Percentiles rank a stretch among this genome's conserved stretches.
Conservation (phyloP, 1,140 invertebrate genomes). For the Meloidogyne floridensis region DNA sequence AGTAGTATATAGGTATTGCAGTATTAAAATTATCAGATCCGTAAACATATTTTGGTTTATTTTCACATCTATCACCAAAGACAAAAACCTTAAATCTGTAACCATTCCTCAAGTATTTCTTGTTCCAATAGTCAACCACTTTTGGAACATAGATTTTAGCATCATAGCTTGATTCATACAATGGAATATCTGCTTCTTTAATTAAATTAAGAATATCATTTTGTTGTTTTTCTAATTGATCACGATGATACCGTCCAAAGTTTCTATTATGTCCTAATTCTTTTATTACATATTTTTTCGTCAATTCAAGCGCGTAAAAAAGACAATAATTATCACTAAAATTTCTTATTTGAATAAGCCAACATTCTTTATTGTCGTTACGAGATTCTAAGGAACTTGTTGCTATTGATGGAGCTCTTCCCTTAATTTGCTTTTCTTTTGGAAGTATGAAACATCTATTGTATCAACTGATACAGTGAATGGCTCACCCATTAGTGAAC, state of each 20-base stretch:
- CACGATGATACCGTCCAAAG: not conserved
- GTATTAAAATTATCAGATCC: slow-evolving; percentile 15
- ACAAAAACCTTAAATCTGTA: slow-evolving; percentile 14
- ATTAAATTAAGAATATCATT: not conserved
- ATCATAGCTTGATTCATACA: not conserved
- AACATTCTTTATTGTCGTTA: not conserved
- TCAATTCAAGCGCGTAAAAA: slow-evolving; percentile 10
- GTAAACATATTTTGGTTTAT: not conserved
- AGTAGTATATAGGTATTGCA: not conserved
- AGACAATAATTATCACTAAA: not conserved
- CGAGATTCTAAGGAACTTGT: not conserved
- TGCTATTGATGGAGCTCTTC: not conserved
- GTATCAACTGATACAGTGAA: not conserved
- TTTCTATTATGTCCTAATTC: not conserved
- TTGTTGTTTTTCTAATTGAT: not conserved
- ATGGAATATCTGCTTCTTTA: not conserved
- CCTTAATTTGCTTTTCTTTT: not conserved
- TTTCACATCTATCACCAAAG: not conserved
- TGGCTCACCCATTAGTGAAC: not conserved
- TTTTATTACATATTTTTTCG: not conserved
- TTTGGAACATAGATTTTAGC: not conserved
- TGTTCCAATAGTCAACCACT: slow-evolving; percentile 5
- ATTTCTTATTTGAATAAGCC: slow-evolving; percentile 3
- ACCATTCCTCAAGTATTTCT: not conserved
- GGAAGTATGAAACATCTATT: not conserved